Evolutionary conservation across 2,888 invertebrate genomes (phyloP).

Genomic region (Glaucopsyche alexis): DNA sequence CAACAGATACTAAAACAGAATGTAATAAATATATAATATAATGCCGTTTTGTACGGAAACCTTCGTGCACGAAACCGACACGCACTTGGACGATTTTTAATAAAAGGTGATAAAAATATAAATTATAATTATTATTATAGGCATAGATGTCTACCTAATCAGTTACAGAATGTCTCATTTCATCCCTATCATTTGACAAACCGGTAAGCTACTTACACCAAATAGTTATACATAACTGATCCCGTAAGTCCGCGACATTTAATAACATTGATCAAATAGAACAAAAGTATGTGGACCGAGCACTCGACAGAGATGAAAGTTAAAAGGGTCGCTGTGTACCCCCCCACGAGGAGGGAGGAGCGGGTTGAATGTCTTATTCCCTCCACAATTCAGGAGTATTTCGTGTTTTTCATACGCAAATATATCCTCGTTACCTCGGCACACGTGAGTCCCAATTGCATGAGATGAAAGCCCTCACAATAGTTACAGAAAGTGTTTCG

Average conservation of each 20-base stretch:
- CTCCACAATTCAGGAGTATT: constrained; percentile 80
- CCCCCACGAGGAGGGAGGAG: constrained; percentile 50
- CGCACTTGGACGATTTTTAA: too few species aligned
- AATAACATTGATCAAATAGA: constrained; percentile 81
- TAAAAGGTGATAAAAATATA: too few species aligned
- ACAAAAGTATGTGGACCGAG: constrained; percentile 81
- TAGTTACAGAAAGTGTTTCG: constrained; percentile 35
- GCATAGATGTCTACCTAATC: constrained; percentile 1
- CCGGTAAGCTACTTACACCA: constrained; percentile 47
- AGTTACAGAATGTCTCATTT: constrained; percentile 10
- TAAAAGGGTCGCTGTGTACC: constrained; percentile 76
- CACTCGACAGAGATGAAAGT: constrained; percentile 80
- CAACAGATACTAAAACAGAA: too few species aligned
- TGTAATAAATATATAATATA: too few species aligned
- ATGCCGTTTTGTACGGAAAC: too few species aligned
- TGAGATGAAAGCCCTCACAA: constrained; percentile 55
- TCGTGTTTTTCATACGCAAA: constrained; percentile 81
- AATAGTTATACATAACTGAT: constrained; percentile 75
- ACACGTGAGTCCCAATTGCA: constrained; percentile 78
- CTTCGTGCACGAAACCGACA: too few species aligned
- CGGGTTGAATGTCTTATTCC: constrained; percentile 80
- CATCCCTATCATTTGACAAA: constrained; percentile 8
- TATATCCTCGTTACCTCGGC: constrained; percentile 79
- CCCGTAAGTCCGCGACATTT: constrained; percentile 75
- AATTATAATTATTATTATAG: too few species aligned